Evolutionary conservation across 2,888 invertebrate genomes (phyloP), one percentile per base, ranked within the genome.

Genomic region (Cephus sareptanus): DNA sequence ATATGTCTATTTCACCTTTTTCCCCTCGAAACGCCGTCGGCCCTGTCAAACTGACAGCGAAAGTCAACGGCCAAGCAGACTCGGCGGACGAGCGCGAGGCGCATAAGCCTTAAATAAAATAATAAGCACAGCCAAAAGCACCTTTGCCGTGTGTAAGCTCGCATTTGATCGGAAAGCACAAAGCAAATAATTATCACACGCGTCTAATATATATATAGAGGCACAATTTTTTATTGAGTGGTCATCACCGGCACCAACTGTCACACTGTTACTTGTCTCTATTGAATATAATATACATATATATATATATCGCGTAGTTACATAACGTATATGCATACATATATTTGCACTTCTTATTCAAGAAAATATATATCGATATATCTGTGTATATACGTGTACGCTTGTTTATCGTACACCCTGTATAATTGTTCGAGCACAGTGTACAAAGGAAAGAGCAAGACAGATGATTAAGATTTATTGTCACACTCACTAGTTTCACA

Each of bases 61-160:
- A 56, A 9, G 6, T 23, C 56, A 56, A 56, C 15, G 56, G 15
- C 23, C 56, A 9, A 23, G 2, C 56, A 56, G 56, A 56, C 56
- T 56, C 56, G 56, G 56, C 56, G 56, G 56, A 56, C 23, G 56
- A 23, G 2, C 1, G 56, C 56, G 23, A 56, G 9, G 15, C 15
- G 6, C 23, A 15, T 23, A 40, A 40, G 56, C 56, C 4, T 56
- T 9, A 56, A 56, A 23, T 56, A 56, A 56, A 75, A 75, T 76
- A 79, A 77, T 76, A 83, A 85, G 86, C 86, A 87, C 86, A 82
- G 85, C 87, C 88, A 86, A 89, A 89, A 90, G 90, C 90, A 90
- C 90, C 85, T 87, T 30, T 33, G 23, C 56, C 56, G 56, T 23
- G 9, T 56, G 56, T 56, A 56, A 56, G 56, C 56, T 56, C 56